phyloP scores from a whole-genome alignment of 2,797 vertebrate species.

The Salmo trutta region DNA sequence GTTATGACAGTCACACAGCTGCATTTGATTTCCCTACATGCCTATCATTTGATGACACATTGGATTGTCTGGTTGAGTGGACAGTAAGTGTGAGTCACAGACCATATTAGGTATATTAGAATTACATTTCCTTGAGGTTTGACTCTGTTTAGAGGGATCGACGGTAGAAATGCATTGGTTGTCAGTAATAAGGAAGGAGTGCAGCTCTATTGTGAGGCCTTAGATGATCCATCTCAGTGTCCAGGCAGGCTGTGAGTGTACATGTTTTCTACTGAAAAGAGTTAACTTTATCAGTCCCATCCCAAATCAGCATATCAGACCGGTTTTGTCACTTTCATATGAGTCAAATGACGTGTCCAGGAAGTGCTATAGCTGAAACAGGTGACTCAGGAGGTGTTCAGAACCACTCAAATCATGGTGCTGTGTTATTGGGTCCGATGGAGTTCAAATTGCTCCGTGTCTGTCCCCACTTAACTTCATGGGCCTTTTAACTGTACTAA shows the following conservation, averaged over 20 bases:
- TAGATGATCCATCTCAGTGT: background rate
- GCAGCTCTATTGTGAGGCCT: background rate
- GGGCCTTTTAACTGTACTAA: conserved; percentile 7
- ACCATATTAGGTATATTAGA: background rate
- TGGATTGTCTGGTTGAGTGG: background rate
- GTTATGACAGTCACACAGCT: too few species aligned
- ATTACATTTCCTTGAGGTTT: background rate
- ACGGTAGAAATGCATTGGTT: background rate
- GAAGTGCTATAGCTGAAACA: too few species aligned
- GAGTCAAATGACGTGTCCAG: too few species aligned
- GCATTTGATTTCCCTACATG: background rate
- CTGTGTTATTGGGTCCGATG: too few species aligned
- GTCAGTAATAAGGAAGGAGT: background rate
- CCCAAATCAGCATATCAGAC: too few species aligned
- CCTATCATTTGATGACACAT: background rate
- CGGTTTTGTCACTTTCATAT: too few species aligned
- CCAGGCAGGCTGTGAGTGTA: background rate
- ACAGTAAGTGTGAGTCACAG: background rate
- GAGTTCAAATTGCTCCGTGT: background rate
- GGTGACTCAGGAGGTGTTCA: too few species aligned
- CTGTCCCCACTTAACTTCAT: background rate
- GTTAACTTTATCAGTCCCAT: too few species aligned
- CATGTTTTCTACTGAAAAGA: background rate
- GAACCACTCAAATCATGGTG: too few species aligned
- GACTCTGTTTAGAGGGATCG: background rate